Percentiles rank a stretch among this genome's conserved stretches.
These are phyloP conservation scores for Chaetura pelagica DNA, from an alignment of 2,113 vertebrate species.

Conservation along the genomic window DNA sequence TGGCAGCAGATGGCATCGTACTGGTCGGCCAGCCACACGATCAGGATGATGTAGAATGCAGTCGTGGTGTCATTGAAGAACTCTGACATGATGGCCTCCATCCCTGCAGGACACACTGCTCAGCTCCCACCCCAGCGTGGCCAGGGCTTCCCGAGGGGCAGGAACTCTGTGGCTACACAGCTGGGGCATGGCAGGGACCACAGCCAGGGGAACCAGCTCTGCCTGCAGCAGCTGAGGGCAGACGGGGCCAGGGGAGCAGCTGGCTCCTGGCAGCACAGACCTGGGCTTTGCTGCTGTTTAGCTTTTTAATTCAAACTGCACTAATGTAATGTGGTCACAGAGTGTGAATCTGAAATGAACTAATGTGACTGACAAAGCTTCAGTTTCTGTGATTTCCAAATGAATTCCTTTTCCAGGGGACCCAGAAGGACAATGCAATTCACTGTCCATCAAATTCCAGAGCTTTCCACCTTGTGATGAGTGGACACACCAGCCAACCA, in stretches of 20 bases:
- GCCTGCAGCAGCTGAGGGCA: background rate
- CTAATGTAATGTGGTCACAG: background rate
- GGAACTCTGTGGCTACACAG: background rate
- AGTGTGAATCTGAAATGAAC: accelerated
- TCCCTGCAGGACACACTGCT: conserved; percentile 76
- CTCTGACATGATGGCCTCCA: conserved; percentile 99
- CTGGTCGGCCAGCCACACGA: conserved; percentile 97
- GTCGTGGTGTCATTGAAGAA: conserved; percentile 99
- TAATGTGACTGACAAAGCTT: background rate
- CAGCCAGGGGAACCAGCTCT: accelerated
- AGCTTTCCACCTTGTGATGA: background rate
- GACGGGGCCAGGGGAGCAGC: background rate
- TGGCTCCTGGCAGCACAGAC: accelerated
- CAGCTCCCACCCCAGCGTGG: accelerated
- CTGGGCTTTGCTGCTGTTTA: background rate
- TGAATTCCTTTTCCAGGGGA: background rate
- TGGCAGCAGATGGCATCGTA: conserved; percentile 98
- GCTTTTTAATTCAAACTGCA: background rate
- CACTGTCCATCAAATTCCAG: conserved; percentile 1
- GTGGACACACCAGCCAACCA: background rate
- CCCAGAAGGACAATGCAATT: background rate
- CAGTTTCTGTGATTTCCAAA: background rate
- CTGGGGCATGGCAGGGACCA: background rate
- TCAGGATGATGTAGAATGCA: conserved; percentile 99
- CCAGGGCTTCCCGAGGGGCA: background rate